These are phyloP conservation scores for Acestrorhynchus altus DNA, from an alignment of 2,797 vertebrate genomes.

Conservation along the genomic window DNA sequence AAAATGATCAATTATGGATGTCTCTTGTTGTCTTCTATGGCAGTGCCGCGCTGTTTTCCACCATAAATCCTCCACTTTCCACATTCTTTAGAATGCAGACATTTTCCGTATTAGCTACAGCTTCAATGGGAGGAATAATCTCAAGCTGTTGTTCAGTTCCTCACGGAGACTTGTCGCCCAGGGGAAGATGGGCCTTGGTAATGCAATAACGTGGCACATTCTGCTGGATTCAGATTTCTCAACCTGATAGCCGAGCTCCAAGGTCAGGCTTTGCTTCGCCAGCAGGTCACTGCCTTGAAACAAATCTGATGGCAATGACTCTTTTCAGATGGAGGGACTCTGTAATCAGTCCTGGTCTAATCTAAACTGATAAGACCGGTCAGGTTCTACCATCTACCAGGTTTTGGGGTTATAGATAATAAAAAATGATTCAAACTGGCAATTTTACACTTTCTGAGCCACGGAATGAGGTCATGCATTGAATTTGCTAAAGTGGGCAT, in stretches of 20 bases:
- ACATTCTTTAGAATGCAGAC: not conserved
- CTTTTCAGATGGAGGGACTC: conserved; percentile 9
- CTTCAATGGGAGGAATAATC: not conserved
- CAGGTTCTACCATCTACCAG: not conserved
- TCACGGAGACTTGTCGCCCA: conserved; percentile 11
- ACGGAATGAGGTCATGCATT: not conserved
- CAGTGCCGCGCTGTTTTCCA: conserved; percentile 27
- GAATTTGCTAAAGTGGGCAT: not conserved
- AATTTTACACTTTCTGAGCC: too few relatives aligned
- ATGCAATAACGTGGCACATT: not conserved
- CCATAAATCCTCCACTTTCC: conserved; percentile 7
- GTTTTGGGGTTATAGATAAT: not conserved
- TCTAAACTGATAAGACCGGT: conserved; percentile 33
- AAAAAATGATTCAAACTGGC: not conserved
- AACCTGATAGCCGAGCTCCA: conserved; percentile 9
- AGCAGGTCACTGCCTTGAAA: conserved; percentile 48
- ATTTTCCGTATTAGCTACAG: not conserved
- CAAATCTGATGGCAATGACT: conserved; percentile 51
- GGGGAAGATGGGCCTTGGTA: conserved; percentile 5
- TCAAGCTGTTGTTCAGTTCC: conserved; percentile 24
- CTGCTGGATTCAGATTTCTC: conserved; percentile 9
- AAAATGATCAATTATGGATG: conserved; percentile 42
- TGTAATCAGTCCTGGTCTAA: conserved; percentile 28
- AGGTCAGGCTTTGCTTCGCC: conserved; percentile 34
- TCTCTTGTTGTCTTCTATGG: conserved; percentile 25